Conservation (phyloP, 1,140 invertebrate genomes). For the Saccostrea glomerata region DNA sequence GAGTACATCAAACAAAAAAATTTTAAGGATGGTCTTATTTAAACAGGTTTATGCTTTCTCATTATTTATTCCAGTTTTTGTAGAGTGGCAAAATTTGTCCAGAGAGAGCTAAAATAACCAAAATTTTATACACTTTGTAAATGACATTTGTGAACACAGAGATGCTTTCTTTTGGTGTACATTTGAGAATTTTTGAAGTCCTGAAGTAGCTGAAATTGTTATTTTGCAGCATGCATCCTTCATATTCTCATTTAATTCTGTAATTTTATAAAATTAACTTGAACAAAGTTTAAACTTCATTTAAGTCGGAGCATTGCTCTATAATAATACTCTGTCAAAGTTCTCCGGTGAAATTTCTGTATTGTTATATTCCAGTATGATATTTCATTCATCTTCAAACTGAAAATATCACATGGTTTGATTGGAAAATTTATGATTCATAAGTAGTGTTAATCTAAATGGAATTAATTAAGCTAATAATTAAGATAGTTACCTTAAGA, state of each 20-base stretch:
- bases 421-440: neutral
- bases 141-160: no score
- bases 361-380: neutral
- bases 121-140: no score
- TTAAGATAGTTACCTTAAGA: no score
- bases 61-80: no score
- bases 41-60: no score
- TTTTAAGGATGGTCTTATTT: no score
- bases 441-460: neutral
- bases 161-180: no score
- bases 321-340: conserved; percentile 15
- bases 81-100: no score
- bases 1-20: no score
- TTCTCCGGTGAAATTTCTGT: conserved; percentile 19
- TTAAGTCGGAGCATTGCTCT: neutral
- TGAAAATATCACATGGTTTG: neutral
- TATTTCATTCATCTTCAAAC: neutral
- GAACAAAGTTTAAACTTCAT: neutral
- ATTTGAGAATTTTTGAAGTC: no score
- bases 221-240: neutral
- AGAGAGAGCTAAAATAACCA: no score
- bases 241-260: no score
- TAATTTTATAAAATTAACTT: neutral
- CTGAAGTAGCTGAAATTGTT: neutral
- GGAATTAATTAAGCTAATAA: neutral